Base-by-base conservation (phyloP, 2,113 vertebrate genomes). In the Zapus hudsonius region DNA sequence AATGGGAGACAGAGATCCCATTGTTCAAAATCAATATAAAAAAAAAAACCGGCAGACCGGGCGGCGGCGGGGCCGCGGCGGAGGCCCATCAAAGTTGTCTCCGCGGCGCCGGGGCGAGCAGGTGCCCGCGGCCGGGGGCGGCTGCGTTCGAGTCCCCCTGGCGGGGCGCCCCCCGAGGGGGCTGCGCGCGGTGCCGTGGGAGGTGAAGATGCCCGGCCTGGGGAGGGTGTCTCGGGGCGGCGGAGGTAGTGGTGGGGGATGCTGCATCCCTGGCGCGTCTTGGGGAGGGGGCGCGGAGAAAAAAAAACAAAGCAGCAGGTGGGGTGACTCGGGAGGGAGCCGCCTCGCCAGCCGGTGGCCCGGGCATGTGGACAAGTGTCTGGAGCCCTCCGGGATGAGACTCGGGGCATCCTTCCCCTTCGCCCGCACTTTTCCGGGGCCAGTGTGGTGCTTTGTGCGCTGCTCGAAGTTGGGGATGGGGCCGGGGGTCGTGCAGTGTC, bases 1-100 rank as follows among this genome's bases (percentile, higher is more conserved):
- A 98, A 98, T 97, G 96, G 96, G 98, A 98, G 98, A 98, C 98
- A 98, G 98, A 98, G 98, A 98, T 98, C 98, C 99, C 98, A 99
- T 99, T 99, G 99, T 99, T 99, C 98, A 98, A 98, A 98, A 99
- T 99, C 98, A 98, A 99, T 99, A 96, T 98, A 92, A 83, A 95
- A 97, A 47, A 64, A 63, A 44, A 59, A 12, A 55, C 98, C 97
- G 96, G 97, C 96, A 87, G 92, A 75, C 67, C 27, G 84, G 85
- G 63, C 66, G 70, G 64, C 67, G 90, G 81, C 70, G 59, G 42
- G 80, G 75, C 76, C 55, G 76, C 61, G 44, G 57, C 16, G 55
- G 29, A 57, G 64, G 89, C 73, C 85, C 70, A 31, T 83, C 44
- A 95, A 96, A 96, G 96, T 97, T 96, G 87, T 40, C 72, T 93